Conservation (phyloP, 1,140 invertebrate genomes). For the Drosophila quadrilineata region DNA sequence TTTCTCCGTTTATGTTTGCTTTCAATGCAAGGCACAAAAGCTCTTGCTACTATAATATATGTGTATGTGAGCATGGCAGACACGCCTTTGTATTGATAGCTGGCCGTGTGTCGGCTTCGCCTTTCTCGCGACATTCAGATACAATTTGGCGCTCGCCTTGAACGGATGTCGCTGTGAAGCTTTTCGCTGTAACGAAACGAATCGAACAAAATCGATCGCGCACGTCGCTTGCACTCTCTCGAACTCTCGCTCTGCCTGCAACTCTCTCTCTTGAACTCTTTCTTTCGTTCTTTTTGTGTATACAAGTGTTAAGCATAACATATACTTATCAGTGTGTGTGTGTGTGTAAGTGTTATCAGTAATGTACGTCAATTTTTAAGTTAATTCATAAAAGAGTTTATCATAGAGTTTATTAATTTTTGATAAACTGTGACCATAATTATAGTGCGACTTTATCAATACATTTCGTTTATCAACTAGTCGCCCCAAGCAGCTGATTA, state of each 20-base stretch:
- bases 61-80: slow-evolving; percentile 35
- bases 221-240: too few relatives aligned
- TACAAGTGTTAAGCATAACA: slow-evolving; percentile 34
- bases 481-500: not conserved
- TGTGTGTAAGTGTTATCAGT: slow-evolving; percentile 33
- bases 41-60: slow-evolving; percentile 30
- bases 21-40: slow-evolving; percentile 51
- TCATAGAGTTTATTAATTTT: too few relatives aligned
- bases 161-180: slow-evolving; percentile 58
- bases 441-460: not conserved
- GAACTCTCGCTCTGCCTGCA: not conserved
- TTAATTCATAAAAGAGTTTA: slow-evolving; percentile 6
- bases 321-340: too few relatives aligned
- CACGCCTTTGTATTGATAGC: slow-evolving; percentile 65
- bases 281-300: not conserved
- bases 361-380: slow-evolving; percentile 23
- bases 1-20: slow-evolving; percentile 42
- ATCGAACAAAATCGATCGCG: not conserved
- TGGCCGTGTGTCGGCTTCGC: slow-evolving; percentile 24
- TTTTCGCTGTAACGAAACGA: not conserved
- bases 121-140: slow-evolving; percentile 53
- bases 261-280: not conserved
- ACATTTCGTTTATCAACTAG: slow-evolving; percentile 2
- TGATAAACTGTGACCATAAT: too few relatives aligned
- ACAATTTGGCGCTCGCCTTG: slow-evolving; percentile 66